Evolutionary conservation across 2,113 vertebrate species (phyloP).

Genomic region (Callionymus lyra): DNA sequence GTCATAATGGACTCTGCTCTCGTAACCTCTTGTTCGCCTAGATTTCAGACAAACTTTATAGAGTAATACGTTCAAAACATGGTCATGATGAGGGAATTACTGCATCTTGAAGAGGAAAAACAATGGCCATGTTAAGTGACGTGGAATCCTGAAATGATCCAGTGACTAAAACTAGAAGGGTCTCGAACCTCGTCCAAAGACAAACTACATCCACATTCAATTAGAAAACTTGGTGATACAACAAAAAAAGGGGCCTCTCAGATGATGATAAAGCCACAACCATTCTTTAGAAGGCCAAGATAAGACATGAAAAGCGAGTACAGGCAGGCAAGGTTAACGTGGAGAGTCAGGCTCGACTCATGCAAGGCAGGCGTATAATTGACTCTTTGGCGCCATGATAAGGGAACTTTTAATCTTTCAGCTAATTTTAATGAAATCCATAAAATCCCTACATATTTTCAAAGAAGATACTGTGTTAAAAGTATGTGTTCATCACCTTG

Average conservation of each 20-base stretch:
- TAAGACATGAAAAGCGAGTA: slow-evolving; percentile 34
- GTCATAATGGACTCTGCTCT: no score
- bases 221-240: slow-evolving; percentile 20
- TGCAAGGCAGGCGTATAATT: slow-evolving; percentile 31
- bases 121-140: no score
- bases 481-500: slow-evolving; percentile 11
- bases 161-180: neutral
- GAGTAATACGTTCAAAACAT: no score
- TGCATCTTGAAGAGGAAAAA: no score
- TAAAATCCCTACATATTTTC: slow-evolving; percentile 21
- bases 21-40: no score
- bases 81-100: no score
- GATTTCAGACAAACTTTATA: no score
- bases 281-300: slow-evolving; percentile 33
- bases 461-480: neutral
- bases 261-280: slow-evolving; percentile 22
- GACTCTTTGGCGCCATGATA: slow-evolving; percentile 26
- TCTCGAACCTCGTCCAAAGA: neutral
- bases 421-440: slow-evolving; percentile 16
- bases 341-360: slow-evolving; percentile 20
- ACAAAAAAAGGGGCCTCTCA: slow-evolving; percentile 16
- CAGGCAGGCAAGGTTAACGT: slow-evolving; percentile 43
- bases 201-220: slow-evolving; percentile 16
- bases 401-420: slow-evolving; percentile 40
- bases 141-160: no score